Evolutionary conservation across 2,888 invertebrate genomes (phyloP), one percentile per base, ranked within the genome.

Genomic region (Platynereis dumerilii): DNA sequence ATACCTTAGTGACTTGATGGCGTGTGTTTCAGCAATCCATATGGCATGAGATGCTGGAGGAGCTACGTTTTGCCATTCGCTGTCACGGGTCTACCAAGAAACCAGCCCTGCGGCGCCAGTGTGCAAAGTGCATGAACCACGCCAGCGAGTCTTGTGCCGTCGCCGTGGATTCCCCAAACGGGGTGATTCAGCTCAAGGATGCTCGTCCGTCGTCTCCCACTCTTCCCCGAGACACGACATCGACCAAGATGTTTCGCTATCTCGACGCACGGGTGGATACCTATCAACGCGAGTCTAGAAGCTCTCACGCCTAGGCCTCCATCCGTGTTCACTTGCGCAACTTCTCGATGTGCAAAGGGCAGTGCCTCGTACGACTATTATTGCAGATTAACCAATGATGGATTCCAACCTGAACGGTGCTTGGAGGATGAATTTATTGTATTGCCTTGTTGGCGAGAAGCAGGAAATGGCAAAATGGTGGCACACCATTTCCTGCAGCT

Each of bases 11-110:
- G 34, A 34, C 34, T 34, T 34, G 34, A 34, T 34, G 34, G 34
- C 34, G 48, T 22, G n/a, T 48, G 55, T 75, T 79, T 42, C 83
- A 89, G 82, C 93, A 95, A 87, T 93, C 94, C 0, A 85, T 96
- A 59, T 96, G 96, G 85, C 91, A 94, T 45, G 96, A 97, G 86
- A 94, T 96, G 93, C 92, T 89, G 1, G 91, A 95, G 86, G 96
- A 96, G 85, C 85, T 96, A 66, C 87, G 94, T 34, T 95, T 95
- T 80, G 96, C 96, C 0, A 89, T 96, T 83, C 88, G 92, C 58
- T 96, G 96, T 82, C 89, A 90, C 34, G 93, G 93, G 5, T 92
- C 94, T 1, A 88, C 91, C 71, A 91, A 92, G 79, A 87, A 93
- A 68, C 92, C 94, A 1, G 92, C 92, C 15, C 85, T 93, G 15